These are phyloP conservation scores for Cephus sareptanus DNA, from an alignment of 2,888 invertebrate genomes.

Conservation along the genomic window DNA sequence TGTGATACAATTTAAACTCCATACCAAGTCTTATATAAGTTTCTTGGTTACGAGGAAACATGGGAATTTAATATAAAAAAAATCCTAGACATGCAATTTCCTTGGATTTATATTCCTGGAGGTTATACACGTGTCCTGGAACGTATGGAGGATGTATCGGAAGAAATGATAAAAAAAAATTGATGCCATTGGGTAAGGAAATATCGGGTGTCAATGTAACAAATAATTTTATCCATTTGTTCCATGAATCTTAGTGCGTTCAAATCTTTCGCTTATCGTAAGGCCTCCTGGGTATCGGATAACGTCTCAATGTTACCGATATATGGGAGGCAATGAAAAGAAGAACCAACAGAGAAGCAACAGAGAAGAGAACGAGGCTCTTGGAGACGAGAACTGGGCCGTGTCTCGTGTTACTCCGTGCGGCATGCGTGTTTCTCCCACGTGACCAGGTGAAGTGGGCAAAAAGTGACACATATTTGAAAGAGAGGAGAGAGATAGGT, in stretches of 20 bases:
- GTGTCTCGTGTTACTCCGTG: slow-evolving; percentile 41
- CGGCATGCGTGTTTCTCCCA: slow-evolving; percentile 31
- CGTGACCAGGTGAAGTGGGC: slow-evolving; percentile 28
- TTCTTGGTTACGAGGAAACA: background rate
- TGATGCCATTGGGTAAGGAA: background rate
- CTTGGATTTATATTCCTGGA: background rate
- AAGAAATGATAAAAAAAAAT: background rate
- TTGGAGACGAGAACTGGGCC: slow-evolving; percentile 40
- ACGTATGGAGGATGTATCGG: background rate
- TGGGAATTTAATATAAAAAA: background rate
- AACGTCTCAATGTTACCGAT: slow-evolving; percentile 24
- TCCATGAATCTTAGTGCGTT: background rate
- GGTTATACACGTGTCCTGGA: background rate
- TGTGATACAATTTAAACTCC: background rate
- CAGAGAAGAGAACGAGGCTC: slow-evolving; percentile 10
- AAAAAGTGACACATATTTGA: slow-evolving; percentile 47
- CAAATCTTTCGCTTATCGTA: background rate
- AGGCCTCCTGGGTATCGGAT: slow-evolving; percentile 14
- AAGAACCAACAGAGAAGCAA: background rate
- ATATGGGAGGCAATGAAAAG: slow-evolving; percentile 3
- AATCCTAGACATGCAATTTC: background rate
- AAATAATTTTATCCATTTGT: background rate
- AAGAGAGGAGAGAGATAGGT: background rate
- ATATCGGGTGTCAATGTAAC: background rate
- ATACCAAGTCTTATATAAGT: background rate